Evolutionary conservation across 2,113 vertebrate genomes (phyloP), one percentile per base, ranked within the genome.

Genomic region (Rhinoderma darwinii): DNA sequence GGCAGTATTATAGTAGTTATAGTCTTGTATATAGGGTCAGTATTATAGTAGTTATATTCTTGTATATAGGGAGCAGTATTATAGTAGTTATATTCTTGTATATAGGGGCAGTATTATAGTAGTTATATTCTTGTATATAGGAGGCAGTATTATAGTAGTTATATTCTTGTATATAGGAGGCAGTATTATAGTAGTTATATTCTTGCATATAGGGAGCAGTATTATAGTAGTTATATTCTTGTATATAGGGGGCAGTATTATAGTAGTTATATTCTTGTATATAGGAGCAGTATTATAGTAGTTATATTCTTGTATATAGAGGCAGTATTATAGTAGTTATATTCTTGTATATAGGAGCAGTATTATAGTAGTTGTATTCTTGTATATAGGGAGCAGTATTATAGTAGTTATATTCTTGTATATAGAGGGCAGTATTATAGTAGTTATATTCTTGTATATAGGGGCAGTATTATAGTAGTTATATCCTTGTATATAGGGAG

Each of bases 261-360:
- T 72, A 72, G 17, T 72, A 72, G 68, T 72, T 68, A 27, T 68
- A 68, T 68, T 68, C 30, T 68, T 68, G 63, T 32, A 68, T 30
- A 68, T 35, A 68, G 63, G 63, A 5, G 20, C 14, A 9, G 54
- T 59, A 59, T 59, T 59, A 59, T 59, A 59, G 54, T 25, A 59
- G 54, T 59, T 59, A n/a, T 59, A 59, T 59, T 59, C 54, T 59
- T 59, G 54, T 59, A 59, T 59, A n/a, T 59, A 59, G 54, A 63
- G n/a, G 68, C 35, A 72, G 68, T 72, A 72, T 72, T 72, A 72
- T 72, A 72, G 17, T 72, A 41, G 68, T 72, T 72, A 39, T 72
- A 72, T 72, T 72, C 68, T 39, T 72, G 68, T 72, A 72, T 2
- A 72, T 39, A 68, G 68, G 37, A 6, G 54, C 54, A 59, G 54